Conservation (phyloP, 2,888 invertebrate species). For the Sepioteuthis lessoniana region DNA sequence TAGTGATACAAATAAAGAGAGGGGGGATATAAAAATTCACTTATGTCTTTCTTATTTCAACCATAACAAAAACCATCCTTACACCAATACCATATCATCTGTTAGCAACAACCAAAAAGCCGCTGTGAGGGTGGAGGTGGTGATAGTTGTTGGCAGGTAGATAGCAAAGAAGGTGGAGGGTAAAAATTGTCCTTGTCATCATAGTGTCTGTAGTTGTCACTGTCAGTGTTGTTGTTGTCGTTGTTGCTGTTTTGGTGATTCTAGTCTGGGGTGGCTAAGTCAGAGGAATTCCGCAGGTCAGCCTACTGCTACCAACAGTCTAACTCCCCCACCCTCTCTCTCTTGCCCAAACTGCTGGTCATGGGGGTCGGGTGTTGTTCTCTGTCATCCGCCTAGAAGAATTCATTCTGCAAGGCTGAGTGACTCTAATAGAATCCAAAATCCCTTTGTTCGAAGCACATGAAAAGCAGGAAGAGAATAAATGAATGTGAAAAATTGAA, state of each 20-base stretch:
- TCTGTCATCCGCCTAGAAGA: slow-evolving; percentile 21
- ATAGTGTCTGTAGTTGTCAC: neutral
- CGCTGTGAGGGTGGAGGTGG: neutral
- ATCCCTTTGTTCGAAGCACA: slow-evolving; percentile 4
- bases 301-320: neutral
- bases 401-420: slow-evolving; percentile 23
- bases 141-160: neutral
- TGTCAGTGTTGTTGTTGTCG: neutral
- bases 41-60: neutral
- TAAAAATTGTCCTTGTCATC: neutral
- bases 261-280: neutral
- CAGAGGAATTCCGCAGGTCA: neutral
- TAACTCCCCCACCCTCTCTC: neutral
- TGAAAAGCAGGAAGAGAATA: slow-evolving; percentile 33
- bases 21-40: neutral
- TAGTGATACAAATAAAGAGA: neutral
- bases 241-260: neutral
- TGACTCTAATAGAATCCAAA: slow-evolving; percentile 14
- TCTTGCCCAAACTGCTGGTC: neutral
- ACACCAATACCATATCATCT: neutral
- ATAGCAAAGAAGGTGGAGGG: neutral
- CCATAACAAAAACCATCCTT: neutral
- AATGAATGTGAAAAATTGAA: slow-evolving; percentile 33
- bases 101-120: neutral
- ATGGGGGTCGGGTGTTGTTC: neutral